Conservation (phyloP, 2,113 vertebrate genomes). For the Scopus umbretta region DNA sequence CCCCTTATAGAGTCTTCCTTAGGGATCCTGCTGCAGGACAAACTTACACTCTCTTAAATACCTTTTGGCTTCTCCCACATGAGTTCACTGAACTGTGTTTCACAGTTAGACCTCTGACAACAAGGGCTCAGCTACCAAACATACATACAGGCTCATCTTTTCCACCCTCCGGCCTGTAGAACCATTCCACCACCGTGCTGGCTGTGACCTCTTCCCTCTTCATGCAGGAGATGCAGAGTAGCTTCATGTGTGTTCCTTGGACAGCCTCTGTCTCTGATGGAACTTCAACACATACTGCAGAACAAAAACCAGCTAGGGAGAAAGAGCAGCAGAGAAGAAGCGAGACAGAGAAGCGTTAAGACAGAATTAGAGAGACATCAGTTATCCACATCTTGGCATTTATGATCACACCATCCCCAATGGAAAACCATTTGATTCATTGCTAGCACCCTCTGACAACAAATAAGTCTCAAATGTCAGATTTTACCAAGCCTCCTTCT, state of each 20-base stretch:
- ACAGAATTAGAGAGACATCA: not conserved
- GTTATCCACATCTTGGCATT: not conserved
- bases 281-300: conserved; percentile 89
- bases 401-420: not conserved
- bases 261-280: conserved; percentile 86
- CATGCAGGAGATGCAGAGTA: conserved; percentile 93
- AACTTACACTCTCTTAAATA: not conserved
- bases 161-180: conserved; percentile 70
- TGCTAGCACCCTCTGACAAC: not conserved
- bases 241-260: conserved; percentile 82
- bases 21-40: not conserved
- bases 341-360: not conserved
- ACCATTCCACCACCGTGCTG: conserved; percentile 87
- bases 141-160: conserved; percentile 77
- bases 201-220: conserved; percentile 89
- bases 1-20: not conserved
- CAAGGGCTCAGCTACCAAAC: not conserved
- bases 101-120: not conserved
- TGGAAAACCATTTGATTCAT: not conserved
- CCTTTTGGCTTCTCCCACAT: not conserved
- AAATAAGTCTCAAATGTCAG: not conserved
- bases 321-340: not conserved
- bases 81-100: not conserved
- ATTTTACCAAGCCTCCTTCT: not conserved
- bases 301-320: conserved; percentile 75